These are phyloP conservation scores for Ganaspis brasiliensis DNA, from an alignment of 2,888 invertebrate species.

Conservation along the genomic window DNA sequence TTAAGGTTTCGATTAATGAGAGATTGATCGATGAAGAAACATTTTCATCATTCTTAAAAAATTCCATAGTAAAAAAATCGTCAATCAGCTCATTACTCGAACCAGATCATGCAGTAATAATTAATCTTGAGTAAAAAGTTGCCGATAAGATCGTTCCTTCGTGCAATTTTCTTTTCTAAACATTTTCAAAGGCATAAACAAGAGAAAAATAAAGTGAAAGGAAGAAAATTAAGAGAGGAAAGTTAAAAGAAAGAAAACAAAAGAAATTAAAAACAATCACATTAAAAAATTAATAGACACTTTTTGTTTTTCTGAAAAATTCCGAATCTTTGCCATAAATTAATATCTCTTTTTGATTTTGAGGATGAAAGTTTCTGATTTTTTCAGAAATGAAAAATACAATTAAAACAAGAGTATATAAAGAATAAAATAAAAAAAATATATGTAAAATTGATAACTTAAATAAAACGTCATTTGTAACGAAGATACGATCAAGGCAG, in stretches of 20 bases:
- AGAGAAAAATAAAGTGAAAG: too few relatives aligned
- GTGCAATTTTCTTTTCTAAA: neutral
- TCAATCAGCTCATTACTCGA: constrained; percentile 27
- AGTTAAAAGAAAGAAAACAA: too few relatives aligned
- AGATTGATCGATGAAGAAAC: constrained; percentile 8
- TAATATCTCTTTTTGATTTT: constrained; percentile 26
- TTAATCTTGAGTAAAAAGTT: constrained; percentile 26
- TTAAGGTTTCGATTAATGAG: constrained; percentile 28
- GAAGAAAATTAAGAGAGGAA: too few relatives aligned
- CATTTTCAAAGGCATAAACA: neutral
- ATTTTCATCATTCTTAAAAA: neutral
- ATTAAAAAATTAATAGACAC: neutral
- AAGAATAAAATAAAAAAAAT: neutral
- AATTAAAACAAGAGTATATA: neutral
- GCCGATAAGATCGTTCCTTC: constrained; percentile 18
- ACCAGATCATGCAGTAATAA: constrained; percentile 18
- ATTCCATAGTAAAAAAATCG: constrained; percentile 30
- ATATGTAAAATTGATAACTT: neutral
- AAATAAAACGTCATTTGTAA: constrained; percentile 6
- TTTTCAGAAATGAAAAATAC: constrained; percentile 3
- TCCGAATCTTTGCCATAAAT: constrained; percentile 1
- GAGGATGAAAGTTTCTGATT: constrained; percentile 2
- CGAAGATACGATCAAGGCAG: constrained; percentile 31
- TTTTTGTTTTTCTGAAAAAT: constrained; percentile 9
- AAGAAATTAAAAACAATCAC: neutral